Base-by-base conservation (phyloP, 2,113 vertebrate genomes). In the Carollia perspicillata region DNA sequence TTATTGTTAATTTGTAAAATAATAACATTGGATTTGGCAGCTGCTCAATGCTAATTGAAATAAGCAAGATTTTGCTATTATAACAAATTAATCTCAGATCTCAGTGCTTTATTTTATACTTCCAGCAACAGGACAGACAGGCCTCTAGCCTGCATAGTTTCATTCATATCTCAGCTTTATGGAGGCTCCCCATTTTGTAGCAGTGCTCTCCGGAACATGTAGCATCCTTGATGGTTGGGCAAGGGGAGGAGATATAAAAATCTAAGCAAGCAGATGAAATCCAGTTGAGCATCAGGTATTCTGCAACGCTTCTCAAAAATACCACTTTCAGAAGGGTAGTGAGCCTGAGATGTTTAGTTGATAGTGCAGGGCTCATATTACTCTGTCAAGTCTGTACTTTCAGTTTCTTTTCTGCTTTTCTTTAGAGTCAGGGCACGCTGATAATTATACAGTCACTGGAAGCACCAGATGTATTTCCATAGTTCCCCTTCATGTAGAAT, bases 391-490 rank as follows among this genome's bases (percentile, higher is more conserved):
- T 93, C 55, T 86, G 28, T 42, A 49, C 8, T 92, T 89, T 81
- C 30, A 84, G 40, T 81, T 89, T 88, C 37, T 58, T n/a, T 94
- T 79, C 69, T 93, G 65, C 40, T 95, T 75, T 55, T 71, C 63
- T 95, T 95, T 90, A 88, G 51, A 88, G 72, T 74, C 94, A 71
- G 63, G 33, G 35, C 58, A 71, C 40, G 55, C 13, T 65, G 42
- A 92, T 80, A 69, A 94, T 87, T 78, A 72, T 51, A 81, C 9
- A 92, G 30, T 71, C 49, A n/a, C 33, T 88, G 35, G 75, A 90
- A 68, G 49, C 23, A 71, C 77, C 95, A 96, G 95, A 93, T 79
- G 47, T 78, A 86, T 94, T 96, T 97, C 88, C 79, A 69, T 78
- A 96, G 88, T 95, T 97, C 66, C 44, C 9, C 20, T 93, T 95